Conservation (phyloP, 1,140 invertebrate species). For the Drosophila athabasca region DNA sequence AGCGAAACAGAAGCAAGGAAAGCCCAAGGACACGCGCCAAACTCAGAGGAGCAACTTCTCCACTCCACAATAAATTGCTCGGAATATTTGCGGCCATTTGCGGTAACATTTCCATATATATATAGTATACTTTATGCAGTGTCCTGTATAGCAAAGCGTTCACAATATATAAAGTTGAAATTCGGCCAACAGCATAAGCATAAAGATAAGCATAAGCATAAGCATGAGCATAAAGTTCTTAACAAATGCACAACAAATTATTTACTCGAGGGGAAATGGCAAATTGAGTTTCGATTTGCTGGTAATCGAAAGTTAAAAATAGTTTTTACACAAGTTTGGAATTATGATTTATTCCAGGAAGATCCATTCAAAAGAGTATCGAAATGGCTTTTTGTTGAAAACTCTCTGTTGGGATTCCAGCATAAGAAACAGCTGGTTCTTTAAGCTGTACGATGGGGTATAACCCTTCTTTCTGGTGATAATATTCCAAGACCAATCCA, state of each 20-base stretch:
- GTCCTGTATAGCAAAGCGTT: constrained; percentile 20
- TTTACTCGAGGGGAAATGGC: constrained; percentile 33
- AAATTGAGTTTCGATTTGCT: constrained; percentile 45
- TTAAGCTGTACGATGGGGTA: no score
- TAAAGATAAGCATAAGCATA: constrained; percentile 64
- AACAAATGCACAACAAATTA: constrained; percentile 69
- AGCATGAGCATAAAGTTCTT: constrained; percentile 49
- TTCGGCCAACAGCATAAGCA: constrained; percentile 23
- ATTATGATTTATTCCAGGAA: no score
- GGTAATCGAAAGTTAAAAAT: constrained; percentile 20
- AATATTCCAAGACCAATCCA: no score
- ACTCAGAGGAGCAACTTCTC: constrained; percentile 65
- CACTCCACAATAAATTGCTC: constrained; percentile 4
- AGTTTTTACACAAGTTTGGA: constrained; percentile 1
- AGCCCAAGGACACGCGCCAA: constrained; percentile 59
- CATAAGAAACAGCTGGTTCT: no score
- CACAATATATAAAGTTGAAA: constrained; percentile 59
- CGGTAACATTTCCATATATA: no score
- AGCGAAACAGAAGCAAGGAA: constrained; percentile 19
- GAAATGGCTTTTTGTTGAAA: no score
- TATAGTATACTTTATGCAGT: no score
- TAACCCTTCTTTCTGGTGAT: no score
- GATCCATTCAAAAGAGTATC: no score
- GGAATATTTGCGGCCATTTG: no score
- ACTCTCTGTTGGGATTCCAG: no score